Percentiles rank a stretch among this genome's conserved stretches.
These are phyloP conservation scores for Ataeniobius toweri DNA, from an alignment of 2,797 vertebrate genomes.

Conservation along the genomic window DNA sequence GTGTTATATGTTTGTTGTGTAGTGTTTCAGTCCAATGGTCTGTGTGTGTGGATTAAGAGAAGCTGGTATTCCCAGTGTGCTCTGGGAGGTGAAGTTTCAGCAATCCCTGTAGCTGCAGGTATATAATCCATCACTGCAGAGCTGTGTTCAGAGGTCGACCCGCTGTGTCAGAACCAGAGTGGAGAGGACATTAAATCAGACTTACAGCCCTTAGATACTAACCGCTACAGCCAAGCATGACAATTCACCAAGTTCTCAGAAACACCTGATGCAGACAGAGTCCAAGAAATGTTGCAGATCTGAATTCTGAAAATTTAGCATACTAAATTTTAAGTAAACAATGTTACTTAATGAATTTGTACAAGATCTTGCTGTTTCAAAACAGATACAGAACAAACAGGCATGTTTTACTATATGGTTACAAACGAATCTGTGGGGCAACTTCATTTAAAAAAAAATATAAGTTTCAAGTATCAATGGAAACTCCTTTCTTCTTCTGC, in stretches of 20 bases:
- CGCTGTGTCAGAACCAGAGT: conserved; percentile 55
- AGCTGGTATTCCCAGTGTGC: conserved; percentile 50
- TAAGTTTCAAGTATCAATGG: conserved; percentile 45
- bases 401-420: conserved; percentile 15
- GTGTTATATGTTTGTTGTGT: background rate
- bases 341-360: background rate
- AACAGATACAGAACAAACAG: background rate
- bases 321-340: background rate
- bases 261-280: conserved; percentile 35
- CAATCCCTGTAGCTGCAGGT: conserved; percentile 67
- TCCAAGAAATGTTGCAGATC: conserved; percentile 2
- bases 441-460: background rate
- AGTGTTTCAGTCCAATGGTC: conserved; percentile 43
- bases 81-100: conserved; percentile 51
- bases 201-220: conserved; percentile 51
- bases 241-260: conserved; percentile 49
- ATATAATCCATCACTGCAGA: conserved; percentile 73
- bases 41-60: conserved; percentile 58
- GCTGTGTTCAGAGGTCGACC: conserved; percentile 61
- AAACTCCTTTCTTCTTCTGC: conserved; percentile 59
- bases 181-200: conserved; percentile 62
- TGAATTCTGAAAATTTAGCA: conserved; percentile 1
- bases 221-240: conserved; percentile 49
- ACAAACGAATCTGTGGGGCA: background rate
- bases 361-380: background rate